phyloP scores from a whole-genome alignment of 2,113 vertebrate species.

The Laticauda colubrina region DNA sequence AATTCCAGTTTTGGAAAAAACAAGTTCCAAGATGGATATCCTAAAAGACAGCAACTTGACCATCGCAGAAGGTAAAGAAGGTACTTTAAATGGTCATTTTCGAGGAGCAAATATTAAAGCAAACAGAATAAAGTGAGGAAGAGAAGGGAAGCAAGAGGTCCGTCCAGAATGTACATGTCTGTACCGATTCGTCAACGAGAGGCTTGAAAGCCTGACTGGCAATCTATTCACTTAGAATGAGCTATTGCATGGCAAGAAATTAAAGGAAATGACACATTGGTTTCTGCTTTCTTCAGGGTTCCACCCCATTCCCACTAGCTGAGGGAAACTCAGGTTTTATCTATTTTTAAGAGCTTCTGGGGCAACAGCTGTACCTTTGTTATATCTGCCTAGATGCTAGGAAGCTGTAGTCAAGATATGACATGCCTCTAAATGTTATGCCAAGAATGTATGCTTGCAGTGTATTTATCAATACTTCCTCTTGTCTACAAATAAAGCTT shows the following conservation, averaged over 20 bases:
- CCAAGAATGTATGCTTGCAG: background rate
- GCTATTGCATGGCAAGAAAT: too few species aligned
- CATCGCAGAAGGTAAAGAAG: slow-evolving; percentile 43
- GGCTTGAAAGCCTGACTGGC: background rate
- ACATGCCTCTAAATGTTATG: background rate
- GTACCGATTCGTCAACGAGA: background rate
- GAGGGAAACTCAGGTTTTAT: too few species aligned
- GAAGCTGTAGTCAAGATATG: background rate
- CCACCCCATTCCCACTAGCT: background rate
- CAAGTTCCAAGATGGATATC: background rate
- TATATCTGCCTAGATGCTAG: background rate
- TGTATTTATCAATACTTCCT: background rate
- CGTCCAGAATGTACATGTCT: background rate
- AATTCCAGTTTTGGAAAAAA: background rate
- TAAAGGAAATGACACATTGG: background rate
- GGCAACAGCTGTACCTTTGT: too few species aligned
- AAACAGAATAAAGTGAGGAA: background rate
- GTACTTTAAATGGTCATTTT: background rate
- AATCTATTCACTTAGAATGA: background rate
- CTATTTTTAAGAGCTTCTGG: background rate
- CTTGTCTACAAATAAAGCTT: background rate
- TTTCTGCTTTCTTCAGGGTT: background rate
- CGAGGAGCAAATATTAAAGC: background rate
- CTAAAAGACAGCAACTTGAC: background rate
- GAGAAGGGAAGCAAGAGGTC: background rate